These are phyloP conservation scores for Ptilorrhoa leucosticta DNA, from an alignment of 2,113 vertebrate species.

Conservation along the genomic window DNA sequence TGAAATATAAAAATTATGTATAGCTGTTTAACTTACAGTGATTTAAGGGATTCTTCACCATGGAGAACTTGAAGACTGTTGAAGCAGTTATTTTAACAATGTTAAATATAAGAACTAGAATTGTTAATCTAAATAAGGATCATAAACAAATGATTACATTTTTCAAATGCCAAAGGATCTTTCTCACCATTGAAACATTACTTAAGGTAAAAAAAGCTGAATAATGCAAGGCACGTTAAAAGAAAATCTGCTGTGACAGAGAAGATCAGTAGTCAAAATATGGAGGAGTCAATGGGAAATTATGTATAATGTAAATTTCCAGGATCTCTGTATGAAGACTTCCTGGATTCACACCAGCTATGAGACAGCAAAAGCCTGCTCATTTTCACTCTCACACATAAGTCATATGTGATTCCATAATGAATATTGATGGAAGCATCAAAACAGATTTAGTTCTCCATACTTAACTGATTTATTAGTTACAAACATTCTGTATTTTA, in stretches of 20 bases:
- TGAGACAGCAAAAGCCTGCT: background rate
- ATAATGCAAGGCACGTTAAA: background rate
- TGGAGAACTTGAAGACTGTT: accelerated
- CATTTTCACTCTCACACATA: background rate
- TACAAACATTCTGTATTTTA: background rate
- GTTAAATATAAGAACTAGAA: background rate
- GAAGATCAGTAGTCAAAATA: background rate
- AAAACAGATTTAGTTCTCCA: background rate
- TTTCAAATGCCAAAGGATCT: background rate
- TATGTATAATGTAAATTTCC: background rate
- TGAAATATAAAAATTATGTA: background rate
- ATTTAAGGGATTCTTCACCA: background rate
- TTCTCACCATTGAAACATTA: background rate
- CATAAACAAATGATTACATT: background rate
- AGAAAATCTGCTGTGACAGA: background rate
- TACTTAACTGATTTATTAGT: background rate
- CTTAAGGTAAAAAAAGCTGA: background rate
- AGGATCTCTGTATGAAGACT: background rate
- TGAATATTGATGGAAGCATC: background rate
- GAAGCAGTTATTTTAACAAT: background rate
- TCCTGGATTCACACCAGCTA: background rate
- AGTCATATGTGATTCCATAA: background rate
- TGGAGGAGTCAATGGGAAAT: background rate
- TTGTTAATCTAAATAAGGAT: background rate
- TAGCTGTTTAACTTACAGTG: background rate